Evolutionary conservation across 2,888 invertebrate genomes (phyloP), one percentile per base, ranked within the genome.

Genomic region (Pristionchus fissidentatus): DNA sequence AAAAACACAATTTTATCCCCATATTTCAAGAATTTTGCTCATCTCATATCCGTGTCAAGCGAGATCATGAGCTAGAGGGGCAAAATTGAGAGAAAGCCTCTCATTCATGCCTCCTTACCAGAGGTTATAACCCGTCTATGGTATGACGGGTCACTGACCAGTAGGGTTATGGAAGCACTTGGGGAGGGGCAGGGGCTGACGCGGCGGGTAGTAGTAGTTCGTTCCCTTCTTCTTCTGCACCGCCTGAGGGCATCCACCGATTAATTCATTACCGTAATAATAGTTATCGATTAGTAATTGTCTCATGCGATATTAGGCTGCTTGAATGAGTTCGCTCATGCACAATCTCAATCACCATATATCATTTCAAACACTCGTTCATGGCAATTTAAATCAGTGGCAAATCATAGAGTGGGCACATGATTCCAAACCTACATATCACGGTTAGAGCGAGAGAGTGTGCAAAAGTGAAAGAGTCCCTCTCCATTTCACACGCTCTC

Each of bases 121-220:
- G n/a, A n/a, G n/a, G n/a, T n/a, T n/a, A n/a, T n/a, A n/a, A n/a
- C n/a, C n/a, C n/a, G n/a, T n/a, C n/a, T n/a, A n/a, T n/a, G n/a
- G n/a, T n/a, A n/a, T n/a, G n/a, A n/a, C n/a, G 29, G 8, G 5
- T 29, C 10, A 43, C 83, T 46, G 22, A 86, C 86, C 88, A 70
- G 85, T 86, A n/a, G 88, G 88, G 83, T 89, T 89, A 85, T 89
- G 86, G 86, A 89, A 89, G 85, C 89, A 89, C 32, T 88, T 88
- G 49, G 89, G 88, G 13, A 89, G 86, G 57, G 89, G 89, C 83
- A 89, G 87, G 0, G 87, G 52, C 70, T n/a, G 32, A 52, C 83
- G 26, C 8, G 32, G 52, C 7, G 83, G 83, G 32, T 83, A 83
- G 70, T 73, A 73, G 73, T 83, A 83, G 55, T 55, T 43, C 26